phyloP scores from a whole-genome alignment of 2,797 vertebrate genomes.

The Coreius guichenoti region DNA sequence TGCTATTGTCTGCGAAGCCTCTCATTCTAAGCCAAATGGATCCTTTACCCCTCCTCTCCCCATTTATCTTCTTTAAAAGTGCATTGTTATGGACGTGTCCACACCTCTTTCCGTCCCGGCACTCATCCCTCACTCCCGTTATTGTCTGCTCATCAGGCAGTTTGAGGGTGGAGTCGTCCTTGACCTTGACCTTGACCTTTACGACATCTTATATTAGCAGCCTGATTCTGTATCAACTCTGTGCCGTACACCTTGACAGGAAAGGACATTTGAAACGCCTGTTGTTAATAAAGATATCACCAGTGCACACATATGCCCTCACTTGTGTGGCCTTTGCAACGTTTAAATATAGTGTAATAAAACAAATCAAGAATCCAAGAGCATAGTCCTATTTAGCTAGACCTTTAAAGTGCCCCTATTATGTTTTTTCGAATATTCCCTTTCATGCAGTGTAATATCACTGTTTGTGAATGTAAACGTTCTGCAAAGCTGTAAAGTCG shows the following conservation, averaged over 20 bases:
- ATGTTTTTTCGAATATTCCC: no score
- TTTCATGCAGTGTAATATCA: no score
- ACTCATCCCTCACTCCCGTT: slow-evolving; percentile 37
- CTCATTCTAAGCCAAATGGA: slow-evolving; percentile 34
- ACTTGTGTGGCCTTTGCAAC: neutral
- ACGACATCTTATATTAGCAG: slow-evolving; percentile 33
- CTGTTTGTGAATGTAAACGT: no score
- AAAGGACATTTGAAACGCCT: slow-evolving; percentile 46
- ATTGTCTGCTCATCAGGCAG: slow-evolving; percentile 23
- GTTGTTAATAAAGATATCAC: neutral
- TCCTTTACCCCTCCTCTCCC: neutral
- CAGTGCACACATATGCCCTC: neutral
- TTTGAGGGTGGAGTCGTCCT: slow-evolving; percentile 28
- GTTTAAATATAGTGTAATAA: neutral
- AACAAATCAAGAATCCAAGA: neutral
- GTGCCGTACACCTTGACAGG: slow-evolving; percentile 16
- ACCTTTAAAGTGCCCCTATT: no score
- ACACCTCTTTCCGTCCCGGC: slow-evolving; percentile 46
- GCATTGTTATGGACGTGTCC: slow-evolving; percentile 57
- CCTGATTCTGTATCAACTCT: slow-evolving; percentile 22
- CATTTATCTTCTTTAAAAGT: slow-evolving; percentile 24
- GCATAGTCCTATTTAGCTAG: neutral
- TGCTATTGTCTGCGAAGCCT: slow-evolving; percentile 30
- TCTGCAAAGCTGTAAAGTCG: no score
- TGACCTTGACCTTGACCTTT: slow-evolving; percentile 49